Conservation (phyloP, 2,888 invertebrate genomes). For the Crematogaster levior region DNA sequence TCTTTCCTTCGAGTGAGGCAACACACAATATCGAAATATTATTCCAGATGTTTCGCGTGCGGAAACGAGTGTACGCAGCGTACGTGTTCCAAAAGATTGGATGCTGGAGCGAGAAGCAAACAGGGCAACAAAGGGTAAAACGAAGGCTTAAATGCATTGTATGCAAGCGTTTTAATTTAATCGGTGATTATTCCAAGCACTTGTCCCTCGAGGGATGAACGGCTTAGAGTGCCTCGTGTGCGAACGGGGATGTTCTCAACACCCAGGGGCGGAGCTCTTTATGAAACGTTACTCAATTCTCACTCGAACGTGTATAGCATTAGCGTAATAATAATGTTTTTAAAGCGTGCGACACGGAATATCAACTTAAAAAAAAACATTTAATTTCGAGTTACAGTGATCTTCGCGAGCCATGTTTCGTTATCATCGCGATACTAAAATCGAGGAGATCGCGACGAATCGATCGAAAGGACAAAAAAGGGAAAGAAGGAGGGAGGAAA, state of each 20-base stretch:
- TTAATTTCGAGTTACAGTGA: background rate
- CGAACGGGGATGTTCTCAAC: background rate
- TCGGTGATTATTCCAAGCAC: background rate
- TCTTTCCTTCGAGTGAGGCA: background rate
- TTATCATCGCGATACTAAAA: slow-evolving; percentile 18
- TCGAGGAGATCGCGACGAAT: background rate
- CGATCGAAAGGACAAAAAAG: background rate
- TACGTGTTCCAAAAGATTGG: background rate
- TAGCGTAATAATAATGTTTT: background rate
- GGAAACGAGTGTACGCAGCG: background rate
- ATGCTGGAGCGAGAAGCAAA: background rate
- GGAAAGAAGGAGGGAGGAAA: background rate
- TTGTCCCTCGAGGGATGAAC: background rate
- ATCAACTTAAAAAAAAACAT: background rate
- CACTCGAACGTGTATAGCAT: background rate
- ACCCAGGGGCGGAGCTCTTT: background rate
- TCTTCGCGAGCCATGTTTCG: background rate
- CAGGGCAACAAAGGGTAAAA: slow-evolving; percentile 12
- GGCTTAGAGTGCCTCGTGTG: slow-evolving; percentile 7
- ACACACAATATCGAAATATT: slow-evolving; percentile 16
- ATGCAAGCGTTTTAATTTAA: slow-evolving; percentile 1
- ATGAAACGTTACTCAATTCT: background rate
- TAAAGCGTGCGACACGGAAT: background rate
- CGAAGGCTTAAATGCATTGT: background rate
- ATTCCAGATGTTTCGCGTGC: slow-evolving; percentile 20